These are phyloP conservation scores for Drosophila ogumai DNA, from an alignment of 1,140 invertebrate genomes.

Conservation along the genomic window DNA sequence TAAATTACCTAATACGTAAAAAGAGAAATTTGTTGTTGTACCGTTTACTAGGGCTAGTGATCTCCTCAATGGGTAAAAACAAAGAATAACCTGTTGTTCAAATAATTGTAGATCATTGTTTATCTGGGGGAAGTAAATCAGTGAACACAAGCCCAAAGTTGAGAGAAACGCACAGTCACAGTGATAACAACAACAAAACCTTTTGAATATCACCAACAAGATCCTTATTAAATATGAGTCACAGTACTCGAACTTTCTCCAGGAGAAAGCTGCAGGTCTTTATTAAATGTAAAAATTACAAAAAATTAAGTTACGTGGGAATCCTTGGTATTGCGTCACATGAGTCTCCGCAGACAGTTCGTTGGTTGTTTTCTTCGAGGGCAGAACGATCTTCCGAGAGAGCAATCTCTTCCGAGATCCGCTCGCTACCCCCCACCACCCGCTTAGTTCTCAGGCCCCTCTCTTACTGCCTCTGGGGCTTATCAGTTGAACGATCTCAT, in stretches of 20 bases:
- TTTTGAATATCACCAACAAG: constrained; percentile 11
- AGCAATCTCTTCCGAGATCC: constrained; percentile 5
- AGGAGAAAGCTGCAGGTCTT: constrained; percentile 30
- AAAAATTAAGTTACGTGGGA: constrained; percentile 5
- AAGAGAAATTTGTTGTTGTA: background rate
- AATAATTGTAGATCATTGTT: constrained; percentile 28
- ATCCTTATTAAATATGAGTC: constrained; percentile 51
- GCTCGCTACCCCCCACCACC: background rate
- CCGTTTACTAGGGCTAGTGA: background rate
- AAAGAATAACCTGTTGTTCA: constrained; percentile 11
- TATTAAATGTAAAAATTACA: constrained; percentile 6
- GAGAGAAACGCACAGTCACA: background rate
- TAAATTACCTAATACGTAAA: background rate
- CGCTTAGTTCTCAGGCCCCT: background rate
- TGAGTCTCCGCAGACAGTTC: background rate
- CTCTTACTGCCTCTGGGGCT: background rate
- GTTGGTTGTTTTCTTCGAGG: too few species aligned
- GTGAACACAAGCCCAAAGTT: constrained; percentile 7
- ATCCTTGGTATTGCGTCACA: constrained; percentile 6
- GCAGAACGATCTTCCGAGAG: constrained; percentile 8
- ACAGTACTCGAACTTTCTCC: constrained; percentile 32
- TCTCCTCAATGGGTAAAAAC: background rate
- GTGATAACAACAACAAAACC: background rate
- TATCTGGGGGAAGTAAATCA: constrained; percentile 11
- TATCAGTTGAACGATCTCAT: constrained; percentile 59